Percentiles rank a stretch among this genome's conserved stretches.
Evolutionary conservation across 1,140 invertebrate species (phyloP).

Genomic region (Chrysoperla carnea): DNA sequence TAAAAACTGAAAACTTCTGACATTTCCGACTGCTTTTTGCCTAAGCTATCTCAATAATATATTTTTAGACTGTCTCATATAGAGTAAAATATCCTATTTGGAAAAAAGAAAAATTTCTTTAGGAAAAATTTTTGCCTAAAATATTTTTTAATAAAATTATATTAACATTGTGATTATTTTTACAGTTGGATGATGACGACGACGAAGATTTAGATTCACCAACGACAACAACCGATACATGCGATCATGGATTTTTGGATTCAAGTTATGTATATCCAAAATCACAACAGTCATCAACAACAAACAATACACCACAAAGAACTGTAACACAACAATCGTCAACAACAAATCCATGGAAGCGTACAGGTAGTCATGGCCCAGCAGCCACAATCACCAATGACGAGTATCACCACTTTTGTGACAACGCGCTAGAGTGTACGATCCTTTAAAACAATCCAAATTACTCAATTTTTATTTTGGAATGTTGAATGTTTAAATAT

Average conservation of each 20-base stretch:
- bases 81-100: no score
- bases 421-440: slow-evolving; percentile 57
- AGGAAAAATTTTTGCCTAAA: no score
- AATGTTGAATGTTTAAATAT: background rate
- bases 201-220: slow-evolving; percentile 28
- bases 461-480: background rate
- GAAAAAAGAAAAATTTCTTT: no score
- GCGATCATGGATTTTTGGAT: background rate
- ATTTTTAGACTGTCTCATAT: no score
- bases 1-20: no score
- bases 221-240: slow-evolving; percentile 13
- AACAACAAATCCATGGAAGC: slow-evolving; percentile 37
- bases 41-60: no score
- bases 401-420: slow-evolving; percentile 60
- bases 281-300: slow-evolving; percentile 14
- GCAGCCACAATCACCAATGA: slow-evolving; percentile 37
- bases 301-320: slow-evolving; percentile 23
- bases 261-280: slow-evolving; percentile 1
- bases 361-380: slow-evolving; percentile 28
- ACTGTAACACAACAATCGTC: slow-evolving; percentile 8
- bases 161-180: background rate
- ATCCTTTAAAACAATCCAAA: background rate
- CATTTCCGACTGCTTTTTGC: no score
- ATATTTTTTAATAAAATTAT: background rate
- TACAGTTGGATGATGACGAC: slow-evolving; percentile 30